Base-by-base conservation (phyloP, 1,140 invertebrate genomes). In the Diabrotica virgifera region DNA sequence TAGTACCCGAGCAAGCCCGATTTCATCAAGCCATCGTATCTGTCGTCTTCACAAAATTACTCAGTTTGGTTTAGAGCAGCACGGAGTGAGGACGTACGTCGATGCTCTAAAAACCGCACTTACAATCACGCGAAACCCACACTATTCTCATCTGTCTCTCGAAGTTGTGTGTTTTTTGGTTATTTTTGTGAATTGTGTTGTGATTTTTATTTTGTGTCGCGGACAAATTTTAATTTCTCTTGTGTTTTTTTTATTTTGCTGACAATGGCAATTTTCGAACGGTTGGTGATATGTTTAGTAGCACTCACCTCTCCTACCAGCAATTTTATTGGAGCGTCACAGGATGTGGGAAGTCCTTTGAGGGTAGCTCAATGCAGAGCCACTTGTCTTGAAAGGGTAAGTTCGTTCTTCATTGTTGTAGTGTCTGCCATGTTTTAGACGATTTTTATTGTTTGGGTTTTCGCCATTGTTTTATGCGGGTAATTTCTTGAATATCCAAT, bases 321-420 rank as follows among this genome's bases (percentile, higher is more conserved):
- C n/a, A 76, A 77, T 70, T 78, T 79, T 63, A 73, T 77, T 65
- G 77, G 76, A 53, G 75, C 76, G n/a, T 78, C 80, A 63, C 79
- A 86, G 80, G 85, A 87, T 75, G 84, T 87, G 60, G 86, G 85
- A 55, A 87, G 86, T 67, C 86, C 86, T 24, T 78, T 88, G 59
- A 82, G 85, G 67, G 86, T 87, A 63, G 86, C 86, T 57, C 86
- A 87, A 72, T 88, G 86, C 74, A 78, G 86, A 74, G 86, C 86
- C 55, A 85, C 85, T 64, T 88, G 86, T 79, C 82, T 88, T 68
- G 83, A 86, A 82, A 86, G 84, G 85, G 86, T 88, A 82, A 80
- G 78, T 75, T 64, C 35, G 51, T 36, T 46, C 40, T 5, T 46
- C n/a, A 46, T 24, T 24, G 24, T 24, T 24, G 1, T 8, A 46